These are phyloP conservation scores for Camponotus pennsylvanicus DNA, from an alignment of 1,140 invertebrate genomes.

Conservation along the genomic window DNA sequence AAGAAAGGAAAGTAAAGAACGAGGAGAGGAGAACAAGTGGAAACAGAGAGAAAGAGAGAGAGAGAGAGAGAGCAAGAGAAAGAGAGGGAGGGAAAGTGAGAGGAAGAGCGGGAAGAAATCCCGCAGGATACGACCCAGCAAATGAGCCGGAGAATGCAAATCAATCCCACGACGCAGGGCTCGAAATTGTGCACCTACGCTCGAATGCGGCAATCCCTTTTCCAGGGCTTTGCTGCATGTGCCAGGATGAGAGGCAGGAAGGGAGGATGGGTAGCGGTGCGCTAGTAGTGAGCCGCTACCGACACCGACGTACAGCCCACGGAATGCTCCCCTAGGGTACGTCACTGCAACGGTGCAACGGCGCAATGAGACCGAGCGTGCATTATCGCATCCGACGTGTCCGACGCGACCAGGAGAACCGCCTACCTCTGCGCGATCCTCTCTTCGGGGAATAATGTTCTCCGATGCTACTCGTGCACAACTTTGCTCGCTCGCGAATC, in stretches of 20 bases:
- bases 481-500: constrained; percentile 35
- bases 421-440: constrained; percentile 36
- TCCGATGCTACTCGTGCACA: constrained; percentile 33
- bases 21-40: constrained; percentile 56
- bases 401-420: constrained; percentile 51
- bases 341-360: constrained; percentile 64
- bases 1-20: not conserved
- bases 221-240: constrained; percentile 71
- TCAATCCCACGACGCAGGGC: constrained; percentile 83
- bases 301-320: constrained; percentile 51
- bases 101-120: constrained; percentile 58
- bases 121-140: constrained; percentile 80
- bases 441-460: constrained; percentile 56
- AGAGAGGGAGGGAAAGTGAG: constrained; percentile 19
- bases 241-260: not conserved
- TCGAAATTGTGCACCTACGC: constrained; percentile 82
- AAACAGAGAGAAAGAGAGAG: constrained; percentile 34
- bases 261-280: too few relatives aligned
- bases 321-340: constrained; percentile 79
- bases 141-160: constrained; percentile 85
- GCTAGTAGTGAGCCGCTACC: constrained; percentile 4
- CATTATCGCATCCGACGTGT: constrained; percentile 69
- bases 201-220: constrained; percentile 83
- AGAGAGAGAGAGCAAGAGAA: constrained; percentile 38
- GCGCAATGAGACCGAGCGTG: constrained; percentile 61